Evolutionary conservation across 2,797 vertebrate genomes (phyloP), one percentile per base, ranked within the genome.

Genomic region (Odontamblyopus lacepedii): DNA sequence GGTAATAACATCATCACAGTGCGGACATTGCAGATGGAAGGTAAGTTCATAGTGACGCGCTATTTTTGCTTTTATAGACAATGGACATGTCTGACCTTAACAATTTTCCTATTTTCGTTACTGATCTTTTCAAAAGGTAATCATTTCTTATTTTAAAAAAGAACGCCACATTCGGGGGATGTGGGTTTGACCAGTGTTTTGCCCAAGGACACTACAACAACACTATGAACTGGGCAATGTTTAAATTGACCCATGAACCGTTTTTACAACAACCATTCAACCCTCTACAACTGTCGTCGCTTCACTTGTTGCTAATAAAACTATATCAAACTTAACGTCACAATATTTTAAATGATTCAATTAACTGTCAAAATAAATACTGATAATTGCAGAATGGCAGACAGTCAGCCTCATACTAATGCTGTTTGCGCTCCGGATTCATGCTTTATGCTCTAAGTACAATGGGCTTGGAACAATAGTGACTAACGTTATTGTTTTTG

Each of bases 401-500:
- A 55, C 1, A 62, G 66, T 57, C 19, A 32, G 4, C 74, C 50
- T 30, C 56, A 32, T 35, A 70, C 18, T 81, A 80, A 88, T 82
- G 86, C 63, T 73, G 75, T 87, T 90, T 91, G 69, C 76, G 81
- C 74, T 76, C 60, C 71, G 67, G 61, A 84, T 56, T 44, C 41
- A 51, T 30, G 75, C 70, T 74, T 73, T 84, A 61, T 65, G 63
- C 30, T 44, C 53, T 32, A 69, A 67, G 29, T 32, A 80, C 83
- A 88, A 83, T 78, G 35, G 76, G 23, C 77, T 65, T 9, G 63
- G 55, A 59, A 89, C 79, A 86, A 87, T 85, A 64, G 83, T 78
- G 83, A 90, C 89, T 79, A 91, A 79, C 77, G 60, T 65, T 86
- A 81, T 89, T 89, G 90, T 85, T 90, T 90, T 71, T 63, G 80